Evolutionary conservation across 2,888 invertebrate genomes (phyloP).

Genomic region (Colletes collaris): DNA sequence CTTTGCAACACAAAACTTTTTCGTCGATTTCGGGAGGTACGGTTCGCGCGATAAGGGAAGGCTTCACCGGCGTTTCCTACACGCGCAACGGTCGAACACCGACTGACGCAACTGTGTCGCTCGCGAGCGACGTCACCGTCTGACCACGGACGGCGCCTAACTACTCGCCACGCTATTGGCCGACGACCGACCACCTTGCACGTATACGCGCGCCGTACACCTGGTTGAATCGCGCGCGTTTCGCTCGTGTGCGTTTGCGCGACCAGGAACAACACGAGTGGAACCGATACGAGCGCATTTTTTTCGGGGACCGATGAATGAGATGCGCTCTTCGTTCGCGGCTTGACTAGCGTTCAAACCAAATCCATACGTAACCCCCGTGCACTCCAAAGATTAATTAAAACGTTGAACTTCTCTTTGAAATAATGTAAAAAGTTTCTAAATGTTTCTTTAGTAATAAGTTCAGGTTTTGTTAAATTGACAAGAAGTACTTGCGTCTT

Average conservation of each 20-base stretch:
- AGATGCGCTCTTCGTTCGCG: conserved; percentile 24
- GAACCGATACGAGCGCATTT: conserved; percentile 35
- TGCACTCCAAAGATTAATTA: no score
- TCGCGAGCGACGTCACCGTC: conserved; percentile 31
- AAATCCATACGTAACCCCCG: no score
- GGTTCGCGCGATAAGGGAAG: no score
- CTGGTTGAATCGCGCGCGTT: conserved; percentile 42
- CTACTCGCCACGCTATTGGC: conserved; percentile 64
- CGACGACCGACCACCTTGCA: conserved; percentile 54
- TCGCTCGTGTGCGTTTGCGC: conserved; percentile 22
- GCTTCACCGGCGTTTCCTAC: background rate
- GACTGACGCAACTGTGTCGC: conserved; percentile 56
- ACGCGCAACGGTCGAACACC: conserved; percentile 52
- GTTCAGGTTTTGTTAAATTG: no score
- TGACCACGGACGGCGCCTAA: conserved; percentile 64
- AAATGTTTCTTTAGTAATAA: no score
- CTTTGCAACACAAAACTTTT: background rate
- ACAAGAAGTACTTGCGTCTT: background rate
- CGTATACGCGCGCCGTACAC: conserved; percentile 23
- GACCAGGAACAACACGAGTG: conserved; percentile 48
- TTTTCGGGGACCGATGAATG: conserved; percentile 44
- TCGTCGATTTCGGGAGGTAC: background rate
- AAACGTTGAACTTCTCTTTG: no score
- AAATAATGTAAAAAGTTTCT: no score
- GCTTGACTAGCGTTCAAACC: background rate